These are phyloP conservation scores for Formica selysi DNA, from an alignment of 1,140 invertebrate genomes.

Conservation along the genomic window DNA sequence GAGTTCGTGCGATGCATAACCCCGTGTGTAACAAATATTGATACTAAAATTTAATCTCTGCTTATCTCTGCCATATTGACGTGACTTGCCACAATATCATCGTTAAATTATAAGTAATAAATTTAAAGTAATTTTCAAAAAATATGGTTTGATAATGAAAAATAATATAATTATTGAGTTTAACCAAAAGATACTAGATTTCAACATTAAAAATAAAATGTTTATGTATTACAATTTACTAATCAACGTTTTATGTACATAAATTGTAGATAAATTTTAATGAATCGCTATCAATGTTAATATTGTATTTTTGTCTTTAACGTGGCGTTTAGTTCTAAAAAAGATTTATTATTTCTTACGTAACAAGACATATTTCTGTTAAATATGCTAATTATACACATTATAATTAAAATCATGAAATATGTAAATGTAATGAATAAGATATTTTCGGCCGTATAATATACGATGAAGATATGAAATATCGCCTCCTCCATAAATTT, in stretches of 20 bases:
- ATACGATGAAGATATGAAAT: background rate
- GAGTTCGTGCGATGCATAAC: too few relatives aligned
- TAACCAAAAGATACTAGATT: background rate
- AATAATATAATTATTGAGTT: background rate
- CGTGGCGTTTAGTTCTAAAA: background rate
- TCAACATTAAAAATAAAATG: background rate
- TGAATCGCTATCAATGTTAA: too few relatives aligned
- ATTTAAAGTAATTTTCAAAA: background rate
- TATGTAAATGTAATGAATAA: background rate
- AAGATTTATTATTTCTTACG: background rate
- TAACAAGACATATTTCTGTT: too few relatives aligned
- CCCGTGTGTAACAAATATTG: background rate
- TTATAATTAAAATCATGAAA: background rate
- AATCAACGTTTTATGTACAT: background rate
- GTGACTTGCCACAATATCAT: background rate
- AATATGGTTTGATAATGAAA: background rate
- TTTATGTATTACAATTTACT: background rate
- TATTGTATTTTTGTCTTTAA: too few relatives aligned
- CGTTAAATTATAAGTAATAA: background rate
- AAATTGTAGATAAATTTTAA: background rate
- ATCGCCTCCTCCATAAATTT: background rate
- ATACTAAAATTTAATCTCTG: constrained; percentile 7
- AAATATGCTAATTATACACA: background rate
- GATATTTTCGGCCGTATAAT: background rate
- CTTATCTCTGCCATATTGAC: constrained; percentile 7